Base-by-base conservation (phyloP, 2,797 vertebrate genomes). In the Anas capensis region DNA sequence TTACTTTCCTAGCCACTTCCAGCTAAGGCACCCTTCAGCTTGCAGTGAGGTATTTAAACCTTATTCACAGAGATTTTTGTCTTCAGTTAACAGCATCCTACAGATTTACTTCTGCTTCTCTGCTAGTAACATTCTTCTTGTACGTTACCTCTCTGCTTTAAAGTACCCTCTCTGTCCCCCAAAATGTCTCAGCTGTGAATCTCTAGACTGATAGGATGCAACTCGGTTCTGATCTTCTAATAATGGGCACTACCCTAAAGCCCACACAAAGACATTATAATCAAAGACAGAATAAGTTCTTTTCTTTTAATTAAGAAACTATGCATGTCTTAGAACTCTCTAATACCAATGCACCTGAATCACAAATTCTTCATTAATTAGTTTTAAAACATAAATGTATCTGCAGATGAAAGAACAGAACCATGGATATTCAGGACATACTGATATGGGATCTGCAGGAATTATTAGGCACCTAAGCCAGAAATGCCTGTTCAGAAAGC, bases 41-140 rank as follows among this genome's bases (percentile, higher is more conserved):
- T 60, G 3, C 6, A 71, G 14, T 4, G 14, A 54, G 42, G 3
- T 14, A 3, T 66, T 81, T 68, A 42, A 64, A 75, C 0, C 0
- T 18, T 60, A 48, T 61, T 68, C 44, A 54, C 6, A 33, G 14
- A 64, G 15, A 19, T 53, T 68, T 82, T 86, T 79, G 7, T 57
- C 27, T 48, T 0, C 7, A n/a, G 6, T n/a, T 70, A 61, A 49
- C 5, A 33, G 7, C 26, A 8, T 77, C 21, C 42, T 66, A 34
- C n/a, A 48, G 26, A 34, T 31, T 58, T 68, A 73, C 17, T 81
- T 36, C 19, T 65, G 38, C 29, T 42, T 64, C 61, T 44, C 61
- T 64, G 29, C 29, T 64, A n/a, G 40, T 42, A 64, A 44, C 20
- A 14, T 64, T 21, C 40, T 42, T 42, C 27, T 64, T n/a, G 29